Conservation (phyloP, 1,140 invertebrate species). For the Zaprionus capensis region DNA sequence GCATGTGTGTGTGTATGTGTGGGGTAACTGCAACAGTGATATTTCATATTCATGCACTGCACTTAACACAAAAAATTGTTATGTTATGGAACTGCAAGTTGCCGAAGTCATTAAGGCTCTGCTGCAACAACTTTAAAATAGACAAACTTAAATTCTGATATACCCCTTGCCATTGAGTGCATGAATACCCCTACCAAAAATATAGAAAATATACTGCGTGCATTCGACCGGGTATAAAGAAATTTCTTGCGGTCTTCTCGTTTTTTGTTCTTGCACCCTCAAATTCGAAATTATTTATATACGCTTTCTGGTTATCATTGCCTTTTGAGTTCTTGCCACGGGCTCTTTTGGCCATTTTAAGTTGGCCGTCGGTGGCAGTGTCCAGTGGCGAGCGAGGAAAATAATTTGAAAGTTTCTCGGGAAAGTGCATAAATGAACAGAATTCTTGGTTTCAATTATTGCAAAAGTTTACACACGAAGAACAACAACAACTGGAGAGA, state of each 20-base stretch:
- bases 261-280: background rate
- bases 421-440: slow-evolving; percentile 60
- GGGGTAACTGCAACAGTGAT: slow-evolving; percentile 43
- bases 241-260: slow-evolving; percentile 7
- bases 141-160: slow-evolving; percentile 14
- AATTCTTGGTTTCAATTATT: slow-evolving; percentile 76
- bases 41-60: slow-evolving; percentile 72
- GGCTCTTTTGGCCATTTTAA: slow-evolving; percentile 62
- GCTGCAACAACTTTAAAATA: slow-evolving; percentile 31
- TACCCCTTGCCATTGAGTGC: slow-evolving; percentile 52
- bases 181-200: slow-evolving; percentile 37
- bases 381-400: slow-evolving; percentile 54
- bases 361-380: slow-evolving; percentile 53
- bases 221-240: background rate
- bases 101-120: slow-evolving; percentile 69
- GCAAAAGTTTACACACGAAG: slow-evolving; percentile 61
- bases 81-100: slow-evolving; percentile 63
- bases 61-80: slow-evolving; percentile 58
- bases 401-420: slow-evolving; percentile 67
- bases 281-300: slow-evolving; percentile 27
- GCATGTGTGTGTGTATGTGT: slow-evolving; percentile 7
- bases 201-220: slow-evolving; percentile 3
- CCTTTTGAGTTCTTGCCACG: slow-evolving; percentile 22
- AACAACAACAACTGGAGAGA: background rate
- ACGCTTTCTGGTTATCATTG: slow-evolving; percentile 38